These are phyloP conservation scores for Biston stratarius DNA, from an alignment of 2,888 invertebrate genomes.

Conservation along the genomic window DNA sequence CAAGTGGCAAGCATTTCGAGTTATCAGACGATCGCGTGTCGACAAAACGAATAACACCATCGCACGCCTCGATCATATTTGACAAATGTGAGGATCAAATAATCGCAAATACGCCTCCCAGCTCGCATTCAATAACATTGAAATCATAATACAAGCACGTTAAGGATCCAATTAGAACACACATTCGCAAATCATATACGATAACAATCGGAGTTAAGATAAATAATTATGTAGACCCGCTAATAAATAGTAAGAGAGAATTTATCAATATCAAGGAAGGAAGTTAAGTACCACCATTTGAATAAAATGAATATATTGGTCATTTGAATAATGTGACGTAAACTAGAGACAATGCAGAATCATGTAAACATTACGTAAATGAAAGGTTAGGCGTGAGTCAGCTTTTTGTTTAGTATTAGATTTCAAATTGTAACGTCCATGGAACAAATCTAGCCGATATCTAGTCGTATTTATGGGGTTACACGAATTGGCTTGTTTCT, in stretches of 20 bases:
- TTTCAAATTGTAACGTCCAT: conserved; percentile 71
- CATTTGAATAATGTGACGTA: conserved; percentile 44
- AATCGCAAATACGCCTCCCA: conserved; percentile 62
- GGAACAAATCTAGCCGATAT: conserved; percentile 69
- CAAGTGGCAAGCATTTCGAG: conserved; percentile 70
- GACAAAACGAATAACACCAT: conserved; percentile 77
- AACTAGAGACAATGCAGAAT: conserved; percentile 48
- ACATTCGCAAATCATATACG: conserved; percentile 51
- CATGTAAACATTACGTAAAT: conserved; percentile 65
- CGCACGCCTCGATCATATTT: conserved; percentile 73
- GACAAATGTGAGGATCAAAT: conserved; percentile 74
- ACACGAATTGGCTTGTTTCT: conserved; percentile 68
- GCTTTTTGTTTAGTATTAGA: conserved; percentile 69
- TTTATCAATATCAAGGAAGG: conserved; percentile 57
- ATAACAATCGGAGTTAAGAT: conserved; percentile 62
- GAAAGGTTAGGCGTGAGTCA: conserved; percentile 72
- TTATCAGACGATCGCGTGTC: conserved; percentile 77
- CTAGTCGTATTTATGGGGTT: conserved; percentile 71
- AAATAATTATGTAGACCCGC: conserved; percentile 62
- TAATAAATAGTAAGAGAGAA: conserved; percentile 57
- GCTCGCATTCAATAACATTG: conserved; percentile 47
- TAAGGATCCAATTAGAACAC: conserved; percentile 54
- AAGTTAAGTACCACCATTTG: conserved; percentile 50
- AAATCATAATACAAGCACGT: conserved; percentile 49
- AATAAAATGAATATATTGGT: conserved; percentile 43